These are phyloP conservation scores for Drosophila hydei DNA, from an alignment of 1,140 invertebrate species.

Conservation along the genomic window DNA sequence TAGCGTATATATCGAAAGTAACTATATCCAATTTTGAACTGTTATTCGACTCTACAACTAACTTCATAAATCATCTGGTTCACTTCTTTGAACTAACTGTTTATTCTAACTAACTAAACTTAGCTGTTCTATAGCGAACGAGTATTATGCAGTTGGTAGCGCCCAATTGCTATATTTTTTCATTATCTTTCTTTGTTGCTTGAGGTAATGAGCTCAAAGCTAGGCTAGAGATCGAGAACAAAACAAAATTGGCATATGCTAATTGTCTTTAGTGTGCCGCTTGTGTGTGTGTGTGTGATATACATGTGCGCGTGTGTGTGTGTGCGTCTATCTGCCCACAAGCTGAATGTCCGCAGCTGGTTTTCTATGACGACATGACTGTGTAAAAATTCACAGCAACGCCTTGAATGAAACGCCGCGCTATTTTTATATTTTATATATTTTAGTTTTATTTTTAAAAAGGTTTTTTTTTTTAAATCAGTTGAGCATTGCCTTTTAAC, in stretches of 20 bases:
- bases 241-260: constrained; percentile 73
- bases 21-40: too few species aligned
- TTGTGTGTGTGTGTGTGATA: background rate
- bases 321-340: constrained; percentile 22
- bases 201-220: constrained; percentile 30
- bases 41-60: too few species aligned
- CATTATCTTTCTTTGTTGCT: constrained; percentile 6
- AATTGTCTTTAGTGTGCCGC: constrained; percentile 55
- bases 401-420: constrained; percentile 61
- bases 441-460: constrained; percentile 14
- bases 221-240: constrained; percentile 35
- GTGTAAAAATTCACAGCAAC: constrained; percentile 23
- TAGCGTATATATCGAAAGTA: too few species aligned
- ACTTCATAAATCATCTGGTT: too few species aligned
- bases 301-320: background rate
- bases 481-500: constrained; percentile 33
- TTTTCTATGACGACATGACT: constrained; percentile 55
- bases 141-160: constrained; percentile 10
- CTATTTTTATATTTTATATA: constrained; percentile 4
- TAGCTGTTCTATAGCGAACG: too few species aligned
- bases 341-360: constrained; percentile 19
- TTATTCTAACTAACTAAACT: too few species aligned
- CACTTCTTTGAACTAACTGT: too few species aligned
- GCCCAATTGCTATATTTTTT: background rate
- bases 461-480: background rate